Percentiles rank a stretch among this genome's conserved stretches.
Conservation (phyloP, 2,888 invertebrate genomes). For the Cepaea hortensis region DNA sequence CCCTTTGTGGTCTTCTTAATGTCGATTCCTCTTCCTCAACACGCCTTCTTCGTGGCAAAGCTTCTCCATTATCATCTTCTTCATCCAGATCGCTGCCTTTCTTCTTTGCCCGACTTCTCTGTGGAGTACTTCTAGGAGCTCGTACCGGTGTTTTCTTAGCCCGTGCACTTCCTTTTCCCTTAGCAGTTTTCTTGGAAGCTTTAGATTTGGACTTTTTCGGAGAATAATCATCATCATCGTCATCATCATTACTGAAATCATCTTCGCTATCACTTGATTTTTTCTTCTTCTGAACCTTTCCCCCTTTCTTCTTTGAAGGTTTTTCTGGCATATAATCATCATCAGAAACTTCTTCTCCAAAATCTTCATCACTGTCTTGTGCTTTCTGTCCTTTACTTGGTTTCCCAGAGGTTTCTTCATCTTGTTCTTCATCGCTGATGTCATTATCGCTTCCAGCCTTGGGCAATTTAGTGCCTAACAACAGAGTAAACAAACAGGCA, state of each 20-base stretch:
- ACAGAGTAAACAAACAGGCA: too few relatives aligned
- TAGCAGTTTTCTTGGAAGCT: slow-evolving; percentile 38
- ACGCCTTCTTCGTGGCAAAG: slow-evolving; percentile 30
- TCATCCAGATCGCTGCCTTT: slow-evolving; percentile 44
- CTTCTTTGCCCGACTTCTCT: slow-evolving; percentile 35
- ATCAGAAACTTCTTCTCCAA: slow-evolving; percentile 40
- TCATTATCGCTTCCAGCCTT: slow-evolving; percentile 12
- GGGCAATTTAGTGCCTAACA: slow-evolving; percentile 27
- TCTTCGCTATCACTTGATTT: slow-evolving; percentile 40
- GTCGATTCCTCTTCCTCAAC: slow-evolving; percentile 47
- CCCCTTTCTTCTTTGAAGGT: slow-evolving; percentile 12
- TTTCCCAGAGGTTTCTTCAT: slow-evolving; percentile 37
- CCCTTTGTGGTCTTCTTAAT: slow-evolving; percentile 57
- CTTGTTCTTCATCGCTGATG: slow-evolving; percentile 43
- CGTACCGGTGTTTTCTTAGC: slow-evolving; percentile 33
- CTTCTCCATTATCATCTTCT: slow-evolving; percentile 42
- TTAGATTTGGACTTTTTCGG: slow-evolving; percentile 39
- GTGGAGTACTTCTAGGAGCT: slow-evolving; percentile 23
- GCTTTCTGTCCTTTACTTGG: slow-evolving; percentile 14
- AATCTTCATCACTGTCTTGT: slow-evolving; percentile 38
- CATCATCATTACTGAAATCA: slow-evolving; percentile 37
- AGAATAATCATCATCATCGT: slow-evolving; percentile 46
- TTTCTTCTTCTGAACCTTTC: slow-evolving; percentile 29
- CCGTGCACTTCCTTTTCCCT: slow-evolving; percentile 25
- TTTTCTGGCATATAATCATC: slow-evolving; percentile 49